These are phyloP conservation scores for Flabesymbios commensalis DNA, from an alignment of 2,888 invertebrate genomes.

Conservation along the genomic window DNA sequence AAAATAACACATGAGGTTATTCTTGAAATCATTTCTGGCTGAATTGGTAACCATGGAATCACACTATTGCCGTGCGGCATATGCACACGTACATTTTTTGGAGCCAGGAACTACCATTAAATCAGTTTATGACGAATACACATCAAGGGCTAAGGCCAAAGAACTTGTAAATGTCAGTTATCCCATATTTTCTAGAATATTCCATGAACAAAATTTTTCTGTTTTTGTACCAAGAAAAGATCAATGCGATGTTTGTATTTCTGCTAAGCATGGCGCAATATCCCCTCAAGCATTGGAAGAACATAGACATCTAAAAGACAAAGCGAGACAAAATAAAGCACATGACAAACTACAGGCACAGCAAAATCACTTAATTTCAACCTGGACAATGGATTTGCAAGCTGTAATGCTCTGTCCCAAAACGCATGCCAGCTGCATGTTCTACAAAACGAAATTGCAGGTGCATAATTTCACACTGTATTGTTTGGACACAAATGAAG, in stretches of 20 bases:
- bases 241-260: background rate
- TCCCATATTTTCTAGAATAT: background rate
- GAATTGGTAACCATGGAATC: too few relatives aligned
- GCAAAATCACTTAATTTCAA: background rate
- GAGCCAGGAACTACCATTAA: too few relatives aligned
- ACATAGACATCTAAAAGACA: background rate
- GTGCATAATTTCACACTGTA: constrained; percentile 11
- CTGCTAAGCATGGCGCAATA: background rate
- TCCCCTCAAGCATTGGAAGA: background rate
- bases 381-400: constrained; percentile 14
- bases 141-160: too few relatives aligned
- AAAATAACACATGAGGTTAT: too few relatives aligned
- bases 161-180: too few relatives aligned
- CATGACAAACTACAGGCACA: background rate
- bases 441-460: constrained; percentile 15
- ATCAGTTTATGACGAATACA: too few relatives aligned
- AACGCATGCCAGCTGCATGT: constrained; percentile 9
- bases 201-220: background rate
- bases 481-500: too few relatives aligned
- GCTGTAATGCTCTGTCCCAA: constrained; percentile 12
- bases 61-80: too few relatives aligned
- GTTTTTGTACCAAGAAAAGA: background rate
- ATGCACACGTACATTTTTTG: too few relatives aligned
- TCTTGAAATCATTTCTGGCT: too few relatives aligned
- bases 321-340: background rate